Evolutionary conservation across 2,113 vertebrate genomes (phyloP).

Genomic region (Mesoclemmys tuberculata): DNA sequence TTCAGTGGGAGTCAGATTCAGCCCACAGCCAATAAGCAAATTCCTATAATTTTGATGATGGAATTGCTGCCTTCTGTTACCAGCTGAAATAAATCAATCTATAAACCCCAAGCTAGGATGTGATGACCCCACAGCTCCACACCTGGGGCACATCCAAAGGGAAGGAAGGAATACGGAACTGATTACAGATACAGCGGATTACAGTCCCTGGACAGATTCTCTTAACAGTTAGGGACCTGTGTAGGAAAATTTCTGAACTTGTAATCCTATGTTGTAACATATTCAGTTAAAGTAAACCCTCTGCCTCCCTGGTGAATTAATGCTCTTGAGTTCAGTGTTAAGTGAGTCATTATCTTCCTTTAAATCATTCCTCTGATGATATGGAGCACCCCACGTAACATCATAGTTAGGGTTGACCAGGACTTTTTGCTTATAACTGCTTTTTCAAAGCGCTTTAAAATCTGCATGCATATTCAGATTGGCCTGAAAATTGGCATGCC

Average conservation of each 20-base stretch:
- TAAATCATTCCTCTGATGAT: background rate
- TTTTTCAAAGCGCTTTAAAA: background rate
- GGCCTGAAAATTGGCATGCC: conserved; percentile 35
- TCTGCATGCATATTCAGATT: background rate
- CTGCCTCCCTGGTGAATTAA: background rate
- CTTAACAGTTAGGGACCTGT: background rate
- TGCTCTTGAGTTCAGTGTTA: conserved; percentile 2
- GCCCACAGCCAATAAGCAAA: background rate
- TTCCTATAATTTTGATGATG: background rate
- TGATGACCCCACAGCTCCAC: background rate
- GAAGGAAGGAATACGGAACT: background rate
- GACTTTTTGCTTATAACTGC: conserved; percentile 11
- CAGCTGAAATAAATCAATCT: background rate
- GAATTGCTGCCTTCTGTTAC: background rate
- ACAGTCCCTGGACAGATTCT: background rate
- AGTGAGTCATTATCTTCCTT: background rate
- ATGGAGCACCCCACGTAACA: background rate
- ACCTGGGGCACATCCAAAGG: background rate
- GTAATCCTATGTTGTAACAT: background rate
- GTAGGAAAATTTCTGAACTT: background rate
- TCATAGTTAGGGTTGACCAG: background rate
- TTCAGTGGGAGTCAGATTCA: background rate
- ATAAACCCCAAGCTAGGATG: background rate
- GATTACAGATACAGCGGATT: background rate
- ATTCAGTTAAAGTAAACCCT: background rate